Base-by-base conservation (phyloP, 2,888 invertebrate genomes). In the Drosophila mimetica region DNA sequence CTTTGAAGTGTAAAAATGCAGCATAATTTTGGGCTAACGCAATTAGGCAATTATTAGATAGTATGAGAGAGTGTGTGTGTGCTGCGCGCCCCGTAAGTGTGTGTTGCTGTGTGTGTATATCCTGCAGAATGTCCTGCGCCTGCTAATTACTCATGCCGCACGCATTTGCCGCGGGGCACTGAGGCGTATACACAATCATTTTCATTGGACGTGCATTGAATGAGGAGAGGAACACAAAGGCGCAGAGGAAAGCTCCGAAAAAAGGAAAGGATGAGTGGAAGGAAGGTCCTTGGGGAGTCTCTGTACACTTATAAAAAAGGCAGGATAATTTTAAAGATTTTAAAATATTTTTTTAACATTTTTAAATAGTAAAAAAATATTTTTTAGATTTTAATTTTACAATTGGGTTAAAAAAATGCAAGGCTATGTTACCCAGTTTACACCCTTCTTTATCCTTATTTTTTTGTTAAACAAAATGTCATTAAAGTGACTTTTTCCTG, bases 121-220 rank as follows among this genome's bases (percentile, higher is more conserved):
- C 72, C 63, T 64, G 63, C 16, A 54, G 51, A 58, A 47, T 60
- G 48, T 44, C 34, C 42, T 50, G 46, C 37, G 50, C 44, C 37
- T 79, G 82, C 83, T 83, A 83, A 83, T 83, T 83, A 83, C 83
- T 83, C 77, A 84, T 83, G 83, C 81, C 77, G 85, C 70, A 83
- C 82, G 86, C 82, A 82, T 85, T 79, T 77, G 75, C 78, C 77
- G 69, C 77, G 44, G 22, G 71, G 85, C 84, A 86, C 80, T 87
- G 82, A 84, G 86, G 87, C 89, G 89, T 86, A 88, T 87, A 87
- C 87, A 88, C 87, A 87, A 86, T 88, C 76, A 80, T 80, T 87
- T 85, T 78, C 78, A 75, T 37, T 44, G 70, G 75, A 84, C 86
- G 86, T 88, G 88, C 88, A 86, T 73, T 76, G 88, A 84, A 86